Evolutionary conservation across 92 coral and sea anemone species (phyloP), one percentile per base, ranked within the genome.

Genomic region (Nematostella vectensis): DNA sequence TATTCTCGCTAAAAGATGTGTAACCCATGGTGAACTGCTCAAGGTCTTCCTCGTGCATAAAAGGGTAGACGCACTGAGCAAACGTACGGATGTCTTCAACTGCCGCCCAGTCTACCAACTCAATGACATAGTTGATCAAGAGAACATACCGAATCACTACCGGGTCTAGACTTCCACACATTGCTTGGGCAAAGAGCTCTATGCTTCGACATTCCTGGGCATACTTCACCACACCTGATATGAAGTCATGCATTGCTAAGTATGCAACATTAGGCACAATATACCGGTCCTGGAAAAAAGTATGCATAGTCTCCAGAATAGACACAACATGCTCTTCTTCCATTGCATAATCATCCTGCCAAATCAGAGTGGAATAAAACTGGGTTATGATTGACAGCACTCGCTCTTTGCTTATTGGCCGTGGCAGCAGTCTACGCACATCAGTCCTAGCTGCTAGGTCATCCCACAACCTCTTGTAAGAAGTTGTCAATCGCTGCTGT

Each of bases 11-110:
- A 80, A 87, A 87, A 23, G 99, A 82, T 2, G 96, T 88, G 65
- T 87, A 93, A 8, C 94, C 95, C 99, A 93, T 93, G 15, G 96
- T 75, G 59, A 93, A 87, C 70, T 93, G 99, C 49, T 93, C 99
- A 44, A 93, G 66, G 50, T 93, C 99, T 54, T 93, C 99, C 25
- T 74, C 99, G 54, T 77, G 75, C 99, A 93, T 93, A 62, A 93
- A 93, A 25, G 96, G 99, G 67, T 87, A 93, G 12, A 93, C 74
- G 48, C 78, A 58, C 53, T 71, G 68, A 29, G 83, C 87, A 69
- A 93, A 93, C 16, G 69, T 63, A 29, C 84, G 73, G 58, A 93
- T 68, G 59, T 87, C 96, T 38, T 50, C 75, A 25, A 93, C 86
- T n/a, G 79, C 69, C 54, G 54, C 56, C 99, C 99, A 93, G 33